A percentile compares a stretch with the other conserved stretches of the same genome.
Conservation (phyloP, 2,797 vertebrate genomes). For the Ctenosaura bakeri region DNA sequence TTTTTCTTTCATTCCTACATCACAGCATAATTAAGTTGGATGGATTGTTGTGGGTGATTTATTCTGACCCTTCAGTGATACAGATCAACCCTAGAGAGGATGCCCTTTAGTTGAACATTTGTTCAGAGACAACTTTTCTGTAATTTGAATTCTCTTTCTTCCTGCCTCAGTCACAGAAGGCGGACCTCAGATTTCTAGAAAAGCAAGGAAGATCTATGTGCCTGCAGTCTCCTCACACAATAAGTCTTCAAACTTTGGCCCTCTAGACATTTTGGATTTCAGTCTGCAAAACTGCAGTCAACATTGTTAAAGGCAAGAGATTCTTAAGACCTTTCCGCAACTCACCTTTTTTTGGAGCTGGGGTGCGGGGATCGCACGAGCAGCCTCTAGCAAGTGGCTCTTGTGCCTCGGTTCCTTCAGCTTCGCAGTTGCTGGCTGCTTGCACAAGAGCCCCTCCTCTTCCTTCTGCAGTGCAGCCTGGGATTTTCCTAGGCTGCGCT, state of each 20-base stretch:
- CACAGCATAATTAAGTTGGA: not conserved
- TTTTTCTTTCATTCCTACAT: not conserved
- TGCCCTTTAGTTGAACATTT: not conserved
- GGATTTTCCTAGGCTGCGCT: too few species aligned
- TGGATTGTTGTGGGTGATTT: not conserved
- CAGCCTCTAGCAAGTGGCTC: too few species aligned
- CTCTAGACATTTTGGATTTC: not conserved
- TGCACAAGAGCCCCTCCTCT: too few species aligned
- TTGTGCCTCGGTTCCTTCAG: too few species aligned
- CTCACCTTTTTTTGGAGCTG: too few species aligned
- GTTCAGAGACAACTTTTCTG: not conserved
- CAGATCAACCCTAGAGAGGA: not conserved
- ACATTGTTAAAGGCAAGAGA: not conserved
- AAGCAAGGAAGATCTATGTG: not conserved
- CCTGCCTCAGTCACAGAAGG: too few species aligned
- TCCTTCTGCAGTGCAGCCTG: too few species aligned
- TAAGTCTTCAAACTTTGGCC: too few species aligned
- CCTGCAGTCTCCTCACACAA: not conserved
- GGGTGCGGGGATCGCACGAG: too few species aligned
- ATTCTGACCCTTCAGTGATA: not conserved
- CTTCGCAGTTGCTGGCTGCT: too few species aligned
- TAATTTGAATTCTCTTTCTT: too few species aligned
- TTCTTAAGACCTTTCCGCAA: too few species aligned
- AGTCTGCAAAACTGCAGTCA: not conserved
- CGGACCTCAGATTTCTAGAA: not conserved